Evolutionary conservation across 2,888 invertebrate species (phyloP).

Genomic region (Pollenia angustigena): DNA sequence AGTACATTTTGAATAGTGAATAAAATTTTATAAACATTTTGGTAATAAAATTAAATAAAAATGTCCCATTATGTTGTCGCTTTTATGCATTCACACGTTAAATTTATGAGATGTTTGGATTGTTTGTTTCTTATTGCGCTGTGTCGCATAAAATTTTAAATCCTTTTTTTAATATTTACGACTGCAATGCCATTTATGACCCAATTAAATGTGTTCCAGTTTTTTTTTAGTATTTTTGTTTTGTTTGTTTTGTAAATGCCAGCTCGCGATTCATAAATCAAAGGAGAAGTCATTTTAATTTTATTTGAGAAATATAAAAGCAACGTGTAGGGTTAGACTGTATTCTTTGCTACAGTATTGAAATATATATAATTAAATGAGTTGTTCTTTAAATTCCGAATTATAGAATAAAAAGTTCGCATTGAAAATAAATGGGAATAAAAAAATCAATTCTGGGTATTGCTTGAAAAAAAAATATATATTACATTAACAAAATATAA

Average conservation of each 20-base stretch:
- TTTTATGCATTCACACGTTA: slow-evolving; percentile 34
- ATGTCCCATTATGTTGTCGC: slow-evolving; percentile 15
- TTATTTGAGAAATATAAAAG: not conserved
- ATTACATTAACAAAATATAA: too few relatives aligned
- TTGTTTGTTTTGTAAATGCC: slow-evolving; percentile 31
- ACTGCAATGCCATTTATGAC: slow-evolving; percentile 40
- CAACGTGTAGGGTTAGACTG: not conserved
- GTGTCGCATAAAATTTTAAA: slow-evolving; percentile 32
- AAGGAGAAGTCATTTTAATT: slow-evolving; percentile 31
- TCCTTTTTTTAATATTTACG: slow-evolving; percentile 45
- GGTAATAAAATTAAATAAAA: slow-evolving; percentile 16
- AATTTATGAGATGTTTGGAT: slow-evolving; percentile 47
- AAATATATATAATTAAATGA: too few relatives aligned
- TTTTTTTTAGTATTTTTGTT: not conserved
- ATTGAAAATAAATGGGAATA: too few relatives aligned
- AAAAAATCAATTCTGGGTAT: too few relatives aligned
- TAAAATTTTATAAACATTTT: slow-evolving; percentile 4
- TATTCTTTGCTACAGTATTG: too few relatives aligned
- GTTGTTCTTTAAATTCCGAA: too few relatives aligned
- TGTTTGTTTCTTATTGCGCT: slow-evolving; percentile 19
- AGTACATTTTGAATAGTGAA: not conserved
- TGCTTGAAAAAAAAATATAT: too few relatives aligned
- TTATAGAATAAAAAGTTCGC: too few relatives aligned
- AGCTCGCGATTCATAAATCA: slow-evolving; percentile 43
- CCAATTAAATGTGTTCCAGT: slow-evolving; percentile 51